Percentiles rank a stretch among this genome's conserved stretches.
Evolutionary conservation across 2,888 invertebrate species (phyloP).

Genomic region (Epicampocera succincta): DNA sequence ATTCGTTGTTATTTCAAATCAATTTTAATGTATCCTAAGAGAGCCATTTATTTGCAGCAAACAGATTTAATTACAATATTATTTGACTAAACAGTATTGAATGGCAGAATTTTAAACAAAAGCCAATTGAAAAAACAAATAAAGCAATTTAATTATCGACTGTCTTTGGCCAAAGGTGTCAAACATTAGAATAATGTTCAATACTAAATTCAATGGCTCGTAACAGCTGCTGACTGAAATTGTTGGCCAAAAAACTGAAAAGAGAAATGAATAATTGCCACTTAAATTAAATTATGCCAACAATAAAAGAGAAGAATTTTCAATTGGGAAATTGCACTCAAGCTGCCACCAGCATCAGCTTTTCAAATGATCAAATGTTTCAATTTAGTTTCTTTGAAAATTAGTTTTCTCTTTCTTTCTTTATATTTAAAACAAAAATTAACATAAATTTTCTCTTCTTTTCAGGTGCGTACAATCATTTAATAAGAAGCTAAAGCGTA

Average conservation of each 20-base stretch:
- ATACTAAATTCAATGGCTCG: not conserved
- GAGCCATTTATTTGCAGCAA: not conserved
- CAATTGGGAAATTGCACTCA: not conserved
- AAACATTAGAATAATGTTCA: conserved; percentile 23
- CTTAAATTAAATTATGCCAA: not conserved
- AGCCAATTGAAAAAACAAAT: not conserved
- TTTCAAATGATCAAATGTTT: no score
- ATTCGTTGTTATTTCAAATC: conserved; percentile 26
- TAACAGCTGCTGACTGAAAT: conserved; percentile 7
- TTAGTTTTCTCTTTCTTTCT: no score
- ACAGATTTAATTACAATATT: no score
- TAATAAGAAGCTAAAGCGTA: no score
- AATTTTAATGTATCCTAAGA: not conserved
- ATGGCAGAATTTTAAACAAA: no score
- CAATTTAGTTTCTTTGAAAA: no score
- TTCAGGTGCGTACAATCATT: conserved; percentile 10
- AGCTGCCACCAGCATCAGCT: not conserved
- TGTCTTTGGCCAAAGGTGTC: not conserved
- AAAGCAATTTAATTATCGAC: conserved; percentile 26
- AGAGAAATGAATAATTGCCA: not conserved
- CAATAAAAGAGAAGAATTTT: not conserved
- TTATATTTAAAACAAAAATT: no score
- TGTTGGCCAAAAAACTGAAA: not conserved
- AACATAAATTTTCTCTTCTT: not conserved
- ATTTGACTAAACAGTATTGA: no score